Percentiles rank a stretch among this genome's conserved stretches.
Conservation (phyloP, 1,140 invertebrate genomes). For the Caenorhabditis remanei region DNA sequence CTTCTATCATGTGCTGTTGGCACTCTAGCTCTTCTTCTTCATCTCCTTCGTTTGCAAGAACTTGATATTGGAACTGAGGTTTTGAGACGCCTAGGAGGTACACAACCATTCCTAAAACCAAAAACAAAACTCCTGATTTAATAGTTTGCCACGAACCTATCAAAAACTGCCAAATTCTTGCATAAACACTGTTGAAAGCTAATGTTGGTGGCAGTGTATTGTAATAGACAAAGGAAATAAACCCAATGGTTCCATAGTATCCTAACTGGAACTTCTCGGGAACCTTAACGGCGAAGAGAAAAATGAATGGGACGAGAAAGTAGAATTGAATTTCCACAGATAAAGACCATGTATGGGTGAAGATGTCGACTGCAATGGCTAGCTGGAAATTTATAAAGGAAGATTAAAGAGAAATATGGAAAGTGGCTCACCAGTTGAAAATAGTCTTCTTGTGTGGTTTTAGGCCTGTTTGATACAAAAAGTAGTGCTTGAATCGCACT, state of each 20-base stretch:
- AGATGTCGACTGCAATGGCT: conserved; percentile 20
- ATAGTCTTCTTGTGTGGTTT: conserved; percentile 3
- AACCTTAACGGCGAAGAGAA: background rate
- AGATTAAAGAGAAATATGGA: background rate
- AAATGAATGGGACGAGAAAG: conserved; percentile 41
- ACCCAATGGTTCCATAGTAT: background rate
- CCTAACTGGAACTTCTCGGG: background rate
- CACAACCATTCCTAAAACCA: background rate
- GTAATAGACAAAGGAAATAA: background rate
- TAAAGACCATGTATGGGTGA: conserved; percentile 19
- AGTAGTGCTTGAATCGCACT: conserved; percentile 12
- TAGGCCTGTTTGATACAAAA: conserved; percentile 25
- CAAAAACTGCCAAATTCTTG: conserved; percentile 26
- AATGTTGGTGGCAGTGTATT: background rate
- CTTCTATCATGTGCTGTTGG: background rate
- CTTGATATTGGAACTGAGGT: background rate
- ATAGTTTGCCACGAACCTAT: background rate
- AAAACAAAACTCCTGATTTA: background rate
- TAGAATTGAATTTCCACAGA: conserved; percentile 45
- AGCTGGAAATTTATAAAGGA: conserved; percentile 17
- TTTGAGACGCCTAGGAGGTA: background rate
- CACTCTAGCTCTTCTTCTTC: background rate
- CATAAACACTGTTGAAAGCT: conserved; percentile 28
- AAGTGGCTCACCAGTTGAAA: background rate
- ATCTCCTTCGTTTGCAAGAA: background rate